Evolutionary conservation across 2,888 invertebrate genomes (phyloP).

Genomic region (Lissonota sp.): DNA sequence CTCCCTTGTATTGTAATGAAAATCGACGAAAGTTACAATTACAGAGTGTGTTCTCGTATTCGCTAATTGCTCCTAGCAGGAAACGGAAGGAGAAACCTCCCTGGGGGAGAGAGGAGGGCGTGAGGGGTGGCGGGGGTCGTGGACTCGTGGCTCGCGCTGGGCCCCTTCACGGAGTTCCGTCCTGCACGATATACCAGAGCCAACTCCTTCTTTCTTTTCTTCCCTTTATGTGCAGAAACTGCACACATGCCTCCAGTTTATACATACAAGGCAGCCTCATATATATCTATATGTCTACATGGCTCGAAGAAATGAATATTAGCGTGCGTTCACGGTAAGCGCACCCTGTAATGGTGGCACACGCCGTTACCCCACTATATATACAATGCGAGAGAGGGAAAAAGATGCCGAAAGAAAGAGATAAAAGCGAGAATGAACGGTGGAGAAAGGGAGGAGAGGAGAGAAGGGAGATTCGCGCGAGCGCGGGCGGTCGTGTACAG

Average conservation of each 20-base stretch:
- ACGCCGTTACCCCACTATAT: constrained; percentile 77
- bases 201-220: constrained; percentile 41
- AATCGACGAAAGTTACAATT: constrained; percentile 65
- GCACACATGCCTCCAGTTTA: too few species aligned
- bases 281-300: neutral
- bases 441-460: constrained; percentile 7
- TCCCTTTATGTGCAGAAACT: constrained; percentile 10
- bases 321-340: constrained; percentile 83
- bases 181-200: constrained; percentile 58
- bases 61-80: constrained; percentile 74
- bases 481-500: constrained; percentile 64
- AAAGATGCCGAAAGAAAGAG: constrained; percentile 15
- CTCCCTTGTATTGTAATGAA: constrained; percentile 42
- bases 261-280: neutral
- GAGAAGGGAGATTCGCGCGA: constrained; percentile 33
- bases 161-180: constrained; percentile 58
- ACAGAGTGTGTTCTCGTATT: constrained; percentile 60
- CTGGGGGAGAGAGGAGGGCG: constrained; percentile 47
- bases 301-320: constrained; percentile 74
- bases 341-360: constrained; percentile 81
- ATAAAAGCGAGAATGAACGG: constrained; percentile 14
- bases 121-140: constrained; percentile 62
- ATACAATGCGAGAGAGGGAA: constrained; percentile 23
- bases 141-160: constrained; percentile 72
- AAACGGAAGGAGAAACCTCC: constrained; percentile 66